Conservation (phyloP, 2,888 invertebrate species). For the Clistopyga incitator region DNA sequence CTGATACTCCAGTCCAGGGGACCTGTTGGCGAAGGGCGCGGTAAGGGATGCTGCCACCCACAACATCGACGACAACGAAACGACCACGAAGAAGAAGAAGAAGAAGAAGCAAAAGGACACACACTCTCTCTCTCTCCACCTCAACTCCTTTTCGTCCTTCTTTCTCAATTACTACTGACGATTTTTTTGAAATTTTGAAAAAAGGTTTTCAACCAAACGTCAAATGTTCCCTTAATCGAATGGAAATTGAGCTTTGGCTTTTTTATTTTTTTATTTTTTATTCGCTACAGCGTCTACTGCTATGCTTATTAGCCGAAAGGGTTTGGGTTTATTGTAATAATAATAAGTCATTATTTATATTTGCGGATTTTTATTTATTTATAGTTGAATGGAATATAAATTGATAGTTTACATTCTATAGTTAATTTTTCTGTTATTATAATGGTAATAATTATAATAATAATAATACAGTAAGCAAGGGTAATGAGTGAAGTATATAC, state of each 20-base stretch:
- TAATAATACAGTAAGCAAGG: conserved; percentile 25
- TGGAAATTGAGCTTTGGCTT: conserved; percentile 26
- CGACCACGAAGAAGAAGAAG: conserved; percentile 7
- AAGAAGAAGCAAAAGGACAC: neutral
- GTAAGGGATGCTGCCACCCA: conserved; percentile 48
- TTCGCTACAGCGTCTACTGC: too few relatives aligned
- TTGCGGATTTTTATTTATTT: too few relatives aligned
- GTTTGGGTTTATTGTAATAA: too few relatives aligned
- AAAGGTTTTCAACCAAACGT: conserved; percentile 50
- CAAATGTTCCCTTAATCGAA: conserved; percentile 34
- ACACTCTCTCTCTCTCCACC: conserved; percentile 22
- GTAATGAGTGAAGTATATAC: conserved; percentile 67
- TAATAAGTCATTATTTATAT: too few relatives aligned
- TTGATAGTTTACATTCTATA: too few relatives aligned
- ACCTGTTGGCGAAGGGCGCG: conserved; percentile 65
- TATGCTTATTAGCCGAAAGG: too few relatives aligned
- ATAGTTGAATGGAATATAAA: too few relatives aligned
- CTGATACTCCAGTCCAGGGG: conserved; percentile 77
- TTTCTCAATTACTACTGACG: conserved; percentile 52
- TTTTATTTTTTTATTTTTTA: too few relatives aligned
- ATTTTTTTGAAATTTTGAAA: conserved; percentile 61
- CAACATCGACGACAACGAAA: conserved; percentile 46
- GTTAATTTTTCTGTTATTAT: too few relatives aligned
- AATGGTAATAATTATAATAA: conserved; percentile 73
- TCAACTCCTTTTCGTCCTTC: conserved; percentile 47